Evolutionary conservation across 1,140 invertebrate species (phyloP).

Genomic region (Gryon sp.): DNA sequence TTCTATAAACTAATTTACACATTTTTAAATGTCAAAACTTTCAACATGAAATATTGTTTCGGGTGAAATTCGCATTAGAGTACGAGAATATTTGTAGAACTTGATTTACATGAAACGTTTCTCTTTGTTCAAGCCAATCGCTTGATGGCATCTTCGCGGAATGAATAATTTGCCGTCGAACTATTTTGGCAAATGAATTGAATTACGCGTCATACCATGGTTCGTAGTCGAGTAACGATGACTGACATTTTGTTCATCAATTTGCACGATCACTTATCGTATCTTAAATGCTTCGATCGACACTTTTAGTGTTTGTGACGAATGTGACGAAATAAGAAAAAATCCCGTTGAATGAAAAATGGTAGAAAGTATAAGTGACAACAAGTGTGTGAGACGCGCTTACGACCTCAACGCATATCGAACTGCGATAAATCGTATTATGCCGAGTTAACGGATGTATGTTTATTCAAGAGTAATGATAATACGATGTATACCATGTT

Average conservation of each 20-base stretch:
- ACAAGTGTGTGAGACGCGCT: slow-evolving; percentile 12
- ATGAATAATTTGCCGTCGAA: slow-evolving; percentile 30
- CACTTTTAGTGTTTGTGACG: no score
- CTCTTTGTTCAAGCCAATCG: slow-evolving; percentile 1
- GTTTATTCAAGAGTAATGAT: slow-evolving; percentile 56
- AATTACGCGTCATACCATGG: slow-evolving; percentile 25
- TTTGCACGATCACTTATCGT: slow-evolving; percentile 14
- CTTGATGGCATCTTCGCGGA: slow-evolving; percentile 3
- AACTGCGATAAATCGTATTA: slow-evolving; percentile 30
- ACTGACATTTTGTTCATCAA: slow-evolving; percentile 41
- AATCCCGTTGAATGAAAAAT: background rate
- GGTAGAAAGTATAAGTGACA: background rate
- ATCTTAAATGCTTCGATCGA: slow-evolving; percentile 28
- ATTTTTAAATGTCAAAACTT: slow-evolving; percentile 25
- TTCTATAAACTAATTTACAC: slow-evolving; percentile 11
- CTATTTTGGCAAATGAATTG: slow-evolving; percentile 22
- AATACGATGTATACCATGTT: no score
- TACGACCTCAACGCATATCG: slow-evolving; percentile 34
- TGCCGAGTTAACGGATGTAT: slow-evolving; percentile 39
- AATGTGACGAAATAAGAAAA: background rate
- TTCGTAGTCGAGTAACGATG: slow-evolving; percentile 35
- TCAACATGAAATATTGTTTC: slow-evolving; percentile 23
- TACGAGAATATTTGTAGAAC: slow-evolving; percentile 13
- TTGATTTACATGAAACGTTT: slow-evolving; percentile 21
- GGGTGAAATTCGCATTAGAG: slow-evolving; percentile 16